Percentiles rank a stretch among this genome's conserved stretches.
Evolutionary conservation across 2,113 vertebrate species (phyloP).

Genomic region (Sinocyclocheilus grahami): DNA sequence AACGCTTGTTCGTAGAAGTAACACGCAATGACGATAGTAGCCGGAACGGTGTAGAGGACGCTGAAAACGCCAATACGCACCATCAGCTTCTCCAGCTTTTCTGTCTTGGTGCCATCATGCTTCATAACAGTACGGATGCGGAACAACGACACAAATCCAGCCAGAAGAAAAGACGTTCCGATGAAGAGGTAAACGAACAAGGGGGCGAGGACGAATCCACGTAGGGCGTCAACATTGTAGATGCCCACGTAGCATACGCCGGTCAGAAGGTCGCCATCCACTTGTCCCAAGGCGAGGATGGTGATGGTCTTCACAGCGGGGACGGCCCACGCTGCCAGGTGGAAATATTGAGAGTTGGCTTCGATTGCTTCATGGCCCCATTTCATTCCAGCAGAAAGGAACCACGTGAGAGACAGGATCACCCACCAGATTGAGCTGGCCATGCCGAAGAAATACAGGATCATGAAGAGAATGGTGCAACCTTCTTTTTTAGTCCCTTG

Average conservation of each 20-base stretch:
- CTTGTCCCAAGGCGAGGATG: conserved; percentile 87
- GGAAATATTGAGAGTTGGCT: conserved; percentile 89
- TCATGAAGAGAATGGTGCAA: conserved; percentile 91
- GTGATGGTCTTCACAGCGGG: conserved; percentile 89
- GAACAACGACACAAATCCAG: conserved; percentile 89
- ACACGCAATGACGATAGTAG: conserved; percentile 87
- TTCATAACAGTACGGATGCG: conserved; percentile 92
- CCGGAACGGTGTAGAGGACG: conserved; percentile 86
- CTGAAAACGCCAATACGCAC: conserved; percentile 89
- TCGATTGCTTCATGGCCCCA: conserved; percentile 94
- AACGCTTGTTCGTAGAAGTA: conserved; percentile 92
- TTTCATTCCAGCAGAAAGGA: conserved; percentile 91
- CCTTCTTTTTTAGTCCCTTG: conserved; percentile 92
- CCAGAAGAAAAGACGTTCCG: conserved; percentile 88
- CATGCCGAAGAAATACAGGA: conserved; percentile 94
- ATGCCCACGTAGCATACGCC: conserved; percentile 93
- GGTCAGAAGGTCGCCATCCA: conserved; percentile 89
- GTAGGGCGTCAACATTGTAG: conserved; percentile 81
- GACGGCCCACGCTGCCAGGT: conserved; percentile 90
- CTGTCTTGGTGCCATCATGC: conserved; percentile 88
- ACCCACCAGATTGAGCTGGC: conserved; percentile 96
- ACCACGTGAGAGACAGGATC: conserved; percentile 91
- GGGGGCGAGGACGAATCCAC: conserved; percentile 88
- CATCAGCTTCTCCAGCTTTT: conserved; percentile 93
- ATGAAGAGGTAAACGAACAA: conserved; percentile 90